Percentiles rank a stretch among this genome's conserved stretches.
Conservation (phyloP, 2,797 vertebrate species). For the Crypturellus tataupa region DNA sequence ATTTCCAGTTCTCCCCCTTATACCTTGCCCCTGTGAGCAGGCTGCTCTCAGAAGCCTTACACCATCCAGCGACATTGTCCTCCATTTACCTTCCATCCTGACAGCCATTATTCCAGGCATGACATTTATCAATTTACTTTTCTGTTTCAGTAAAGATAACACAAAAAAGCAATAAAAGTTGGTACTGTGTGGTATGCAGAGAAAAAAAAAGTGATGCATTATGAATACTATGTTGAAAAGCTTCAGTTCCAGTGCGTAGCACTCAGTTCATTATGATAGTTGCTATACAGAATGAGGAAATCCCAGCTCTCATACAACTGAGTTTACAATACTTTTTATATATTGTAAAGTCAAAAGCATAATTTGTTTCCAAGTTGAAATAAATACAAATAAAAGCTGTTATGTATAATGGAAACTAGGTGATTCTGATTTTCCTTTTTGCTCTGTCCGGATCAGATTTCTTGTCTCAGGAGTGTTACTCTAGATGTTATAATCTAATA, state of each 20-base stretch:
- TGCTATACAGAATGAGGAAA: slow-evolving; percentile 11
- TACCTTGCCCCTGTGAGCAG: neutral
- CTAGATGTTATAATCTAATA: neutral
- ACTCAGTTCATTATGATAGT: neutral
- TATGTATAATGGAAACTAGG: neutral
- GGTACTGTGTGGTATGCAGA: neutral
- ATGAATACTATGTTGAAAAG: neutral
- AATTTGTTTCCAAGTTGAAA: slow-evolving; percentile 29
- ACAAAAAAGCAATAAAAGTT: neutral
- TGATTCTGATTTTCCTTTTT: neutral
- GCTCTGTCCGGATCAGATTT: neutral
- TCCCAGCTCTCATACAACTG: neutral
- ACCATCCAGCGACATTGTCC: neutral
- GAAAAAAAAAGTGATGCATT: neutral
- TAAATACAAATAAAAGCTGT: neutral
- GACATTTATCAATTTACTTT: neutral
- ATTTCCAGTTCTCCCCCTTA: neutral
- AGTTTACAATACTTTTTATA: neutral
- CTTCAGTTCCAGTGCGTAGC: neutral
- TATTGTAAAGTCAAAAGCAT: slow-evolving; percentile 6
- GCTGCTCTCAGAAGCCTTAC: neutral
- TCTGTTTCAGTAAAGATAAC: neutral
- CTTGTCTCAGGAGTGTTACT: neutral
- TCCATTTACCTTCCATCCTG: neutral
- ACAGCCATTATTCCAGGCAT: neutral